Evolutionary conservation across 2,888 invertebrate species (phyloP), one percentile per base, ranked within the genome.

Genomic region (Erebia palarica): DNA sequence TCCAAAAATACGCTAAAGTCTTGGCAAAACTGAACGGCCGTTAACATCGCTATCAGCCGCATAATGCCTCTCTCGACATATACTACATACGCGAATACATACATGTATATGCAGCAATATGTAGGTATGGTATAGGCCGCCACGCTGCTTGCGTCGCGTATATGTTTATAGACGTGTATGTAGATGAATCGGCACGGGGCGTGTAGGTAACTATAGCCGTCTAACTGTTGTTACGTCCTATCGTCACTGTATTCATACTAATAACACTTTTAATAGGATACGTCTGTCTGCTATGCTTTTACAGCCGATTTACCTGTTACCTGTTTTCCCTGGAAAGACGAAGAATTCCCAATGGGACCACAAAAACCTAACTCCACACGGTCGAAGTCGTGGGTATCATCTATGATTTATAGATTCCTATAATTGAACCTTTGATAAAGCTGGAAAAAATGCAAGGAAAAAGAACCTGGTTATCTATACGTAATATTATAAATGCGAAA

Each of bases 1-100:
- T 91, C 92, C 91, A 89, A 92, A 92, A 93, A 93, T 92, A 92
- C 85, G 86, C 84, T 82, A 76, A 82, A 85, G 80, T 89, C 91
- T 92, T 92, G 92, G 92, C 92, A 91, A 92, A 92, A 91, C 92
- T 85, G 89, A 89, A 91, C 91, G 92, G 92, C 87, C 92, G 89
- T 92, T 93, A 92, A 92, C 92, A 92, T 86, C 86, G 89, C 88
- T 90, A 92, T 92, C 91, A 88, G 86, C 85, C 88, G 87, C 89
- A 88, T 90, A 85, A 90, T 90, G 84, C 86, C 74, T 86, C 81
- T 86, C 59, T 36, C 11, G n/a, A 36, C 53, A 65, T 87, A 76
- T 75, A 72, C 57, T 69, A 65, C 60, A 71, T 59, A 69, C 63
- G 73, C 71, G 57, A 64, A 68, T 74, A 72, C 49, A 36, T 67